Base-by-base conservation (phyloP, 2,888 invertebrate genomes). In the Colostygia pectinataria region DNA sequence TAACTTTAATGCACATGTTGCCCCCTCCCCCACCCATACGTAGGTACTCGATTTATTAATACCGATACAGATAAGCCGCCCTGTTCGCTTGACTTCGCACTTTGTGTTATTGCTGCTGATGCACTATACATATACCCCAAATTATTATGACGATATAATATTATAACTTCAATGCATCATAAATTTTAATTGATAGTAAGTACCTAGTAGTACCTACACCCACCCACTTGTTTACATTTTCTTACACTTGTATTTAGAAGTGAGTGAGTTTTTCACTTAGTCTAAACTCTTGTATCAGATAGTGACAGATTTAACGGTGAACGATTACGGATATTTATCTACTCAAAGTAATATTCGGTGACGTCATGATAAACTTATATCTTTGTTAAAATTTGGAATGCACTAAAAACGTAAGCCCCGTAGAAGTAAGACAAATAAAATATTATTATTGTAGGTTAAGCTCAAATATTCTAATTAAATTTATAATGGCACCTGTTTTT, bases 1-100 rank as follows among this genome's bases (percentile, higher is more conserved):
- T 81, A 83, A 80, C 50, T 77, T 83, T 77, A 82, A 83, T 84
- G 82, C 83, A 83, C 76, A 80, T 81, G 80, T 77, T 74, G 65
- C 66, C 49, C 60, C 53, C 52, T 51, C 43, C 53, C 50, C 56
- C 56, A 44, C 51, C 43, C 47, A 43, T 57, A 41, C 57, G 61
- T 57, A 41, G 57, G 61, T 48, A 57, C 67, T 65, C 77, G 76
- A 83, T 83, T 80, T 79, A 81, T 78, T 79, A 75, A 80, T 74
- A 74, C 67, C 74, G 77, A 82, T 81, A 77, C 48, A 61, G 61
- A 71, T 78, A 71, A 77, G 71, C 73, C 71, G 69, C 67, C 67
- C 64, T 61, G 40, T 52, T 63, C 56, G 71, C 71, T 73, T 76
- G 76, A 80, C 76, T 75, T 71, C 58, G 71, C 68, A 71, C 66